phyloP scores from a whole-genome alignment of 1,140 invertebrate genomes.

The Pomacea maculata region DNA sequence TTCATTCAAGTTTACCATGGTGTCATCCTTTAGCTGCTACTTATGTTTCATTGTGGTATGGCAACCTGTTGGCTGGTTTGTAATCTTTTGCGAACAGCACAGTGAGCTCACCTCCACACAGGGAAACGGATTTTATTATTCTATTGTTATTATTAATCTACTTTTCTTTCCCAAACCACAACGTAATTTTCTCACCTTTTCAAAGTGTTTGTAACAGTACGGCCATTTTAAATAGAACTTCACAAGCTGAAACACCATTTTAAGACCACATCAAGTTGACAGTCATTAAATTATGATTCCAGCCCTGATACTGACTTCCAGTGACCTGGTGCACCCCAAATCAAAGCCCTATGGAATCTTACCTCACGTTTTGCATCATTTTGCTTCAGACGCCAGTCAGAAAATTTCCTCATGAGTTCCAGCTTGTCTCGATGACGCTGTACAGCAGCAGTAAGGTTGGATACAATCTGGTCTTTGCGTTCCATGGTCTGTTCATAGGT shows the following conservation, averaged over 20 bases:
- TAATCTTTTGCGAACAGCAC: too few relatives aligned
- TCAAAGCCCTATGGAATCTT: slow-evolving; percentile 10
- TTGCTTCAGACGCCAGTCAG: slow-evolving; percentile 55
- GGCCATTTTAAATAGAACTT: background rate
- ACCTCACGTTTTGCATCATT: slow-evolving; percentile 58
- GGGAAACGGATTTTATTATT: too few relatives aligned
- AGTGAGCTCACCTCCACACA: too few relatives aligned
- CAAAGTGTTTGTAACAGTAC: background rate
- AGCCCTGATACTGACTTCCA: background rate
- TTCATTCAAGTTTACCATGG: too few relatives aligned
- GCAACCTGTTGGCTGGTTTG: too few relatives aligned
- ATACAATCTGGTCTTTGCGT: slow-evolving; percentile 61
- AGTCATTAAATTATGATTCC: background rate
- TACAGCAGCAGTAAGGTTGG: slow-evolving; percentile 60
- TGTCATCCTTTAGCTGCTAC: too few relatives aligned
- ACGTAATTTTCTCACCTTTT: background rate
- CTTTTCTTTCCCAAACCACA: too few relatives aligned
- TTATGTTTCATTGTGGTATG: too few relatives aligned
- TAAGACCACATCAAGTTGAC: background rate
- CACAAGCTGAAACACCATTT: background rate
- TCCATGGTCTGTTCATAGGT: slow-evolving; percentile 60
- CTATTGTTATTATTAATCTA: too few relatives aligned
- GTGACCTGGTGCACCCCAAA: background rate
- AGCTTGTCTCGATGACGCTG: slow-evolving; percentile 57
- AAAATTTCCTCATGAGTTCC: slow-evolving; percentile 54